phyloP scores from a whole-genome alignment of 2,113 vertebrate genomes.

The Ia io region DNA sequence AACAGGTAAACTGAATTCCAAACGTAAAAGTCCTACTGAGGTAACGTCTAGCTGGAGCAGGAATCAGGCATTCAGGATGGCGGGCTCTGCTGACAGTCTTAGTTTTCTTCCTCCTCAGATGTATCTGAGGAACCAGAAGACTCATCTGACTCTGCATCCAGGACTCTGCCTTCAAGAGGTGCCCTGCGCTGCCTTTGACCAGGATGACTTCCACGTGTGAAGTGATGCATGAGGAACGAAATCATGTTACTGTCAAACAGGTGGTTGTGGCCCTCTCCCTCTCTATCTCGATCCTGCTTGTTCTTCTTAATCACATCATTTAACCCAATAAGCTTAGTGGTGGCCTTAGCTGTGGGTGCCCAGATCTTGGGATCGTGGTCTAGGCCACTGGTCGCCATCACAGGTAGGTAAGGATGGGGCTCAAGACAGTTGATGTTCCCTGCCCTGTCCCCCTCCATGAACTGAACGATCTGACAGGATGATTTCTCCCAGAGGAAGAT shows the following conservation, averaged over 20 bases:
- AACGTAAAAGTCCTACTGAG: neutral
- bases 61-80: constrained; percentile 83
- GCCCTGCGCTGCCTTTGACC: too few relatives aligned
- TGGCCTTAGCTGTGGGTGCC: constrained; percentile 86
- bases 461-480: constrained; percentile 92
- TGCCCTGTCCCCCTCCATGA: constrained; percentile 89
- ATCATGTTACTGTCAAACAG: constrained; percentile 90
- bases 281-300: constrained; percentile 89
- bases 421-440: constrained; percentile 93
- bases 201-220: constrained; percentile 84
- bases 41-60: neutral
- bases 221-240: constrained; percentile 91
- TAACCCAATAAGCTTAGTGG: constrained; percentile 84
- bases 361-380: constrained; percentile 93
- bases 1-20: neutral
- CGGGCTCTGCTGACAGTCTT: constrained; percentile 86
- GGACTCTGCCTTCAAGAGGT: constrained; percentile 41
- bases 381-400: constrained; percentile 90
- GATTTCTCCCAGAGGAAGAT: constrained; percentile 96
- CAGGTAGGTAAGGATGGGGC: constrained; percentile 90
- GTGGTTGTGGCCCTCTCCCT: constrained; percentile 85
- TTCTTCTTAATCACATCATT: constrained; percentile 93
- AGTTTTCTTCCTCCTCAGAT: constrained; percentile 87
- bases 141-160: constrained; percentile 81
- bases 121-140: constrained; percentile 87